phyloP scores from a whole-genome alignment of 2,797 vertebrate genomes.

The Microctenopoma steveboyesi region DNA sequence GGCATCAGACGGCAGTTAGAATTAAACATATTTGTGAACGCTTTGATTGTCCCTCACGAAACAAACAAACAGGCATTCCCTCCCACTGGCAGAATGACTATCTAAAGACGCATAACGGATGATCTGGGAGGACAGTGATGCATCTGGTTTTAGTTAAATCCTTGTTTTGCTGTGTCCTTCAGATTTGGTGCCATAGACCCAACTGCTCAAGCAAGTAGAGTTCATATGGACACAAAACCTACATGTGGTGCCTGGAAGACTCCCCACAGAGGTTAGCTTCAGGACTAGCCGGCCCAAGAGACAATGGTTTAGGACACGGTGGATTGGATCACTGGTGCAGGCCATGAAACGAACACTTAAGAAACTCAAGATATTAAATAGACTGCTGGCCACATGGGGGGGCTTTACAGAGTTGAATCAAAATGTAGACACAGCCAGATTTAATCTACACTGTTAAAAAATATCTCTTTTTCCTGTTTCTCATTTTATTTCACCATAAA shows the following conservation, averaged over 20 bases:
- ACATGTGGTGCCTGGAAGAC: slow-evolving; percentile 78
- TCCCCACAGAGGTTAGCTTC: slow-evolving; percentile 73
- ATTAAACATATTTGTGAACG: slow-evolving; percentile 49
- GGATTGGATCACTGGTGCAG: slow-evolving; percentile 47
- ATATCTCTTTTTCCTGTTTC: slow-evolving; percentile 48
- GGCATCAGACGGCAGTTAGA: slow-evolving; percentile 46
- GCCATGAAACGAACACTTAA: slow-evolving; percentile 40
- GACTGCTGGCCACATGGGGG: slow-evolving; percentile 30
- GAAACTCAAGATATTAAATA: slow-evolving; percentile 38
- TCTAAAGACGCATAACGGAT: slow-evolving; percentile 68
- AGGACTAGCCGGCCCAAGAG: slow-evolving; percentile 71
- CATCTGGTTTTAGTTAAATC: slow-evolving; percentile 77
- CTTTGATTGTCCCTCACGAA: slow-evolving; percentile 47
- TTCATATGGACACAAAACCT: slow-evolving; percentile 73
- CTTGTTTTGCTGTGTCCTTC: slow-evolving; percentile 79
- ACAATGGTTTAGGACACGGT: slow-evolving; percentile 59
- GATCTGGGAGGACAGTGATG: slow-evolving; percentile 72
- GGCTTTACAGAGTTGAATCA: slow-evolving; percentile 28
- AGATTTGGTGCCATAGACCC: slow-evolving; percentile 73
- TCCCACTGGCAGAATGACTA: slow-evolving; percentile 55
- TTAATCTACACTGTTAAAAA: slow-evolving; percentile 36
- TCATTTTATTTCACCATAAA: slow-evolving; percentile 37
- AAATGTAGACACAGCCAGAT: slow-evolving; percentile 41
- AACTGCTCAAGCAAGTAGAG: slow-evolving; percentile 64
- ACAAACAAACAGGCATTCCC: slow-evolving; percentile 57